A percentile compares a stretch with the other conserved stretches of the same genome.
These are phyloP conservation scores for Dipodomys spectabilis DNA, from an alignment of 2,113 vertebrate genomes.

Conservation along the genomic window DNA sequence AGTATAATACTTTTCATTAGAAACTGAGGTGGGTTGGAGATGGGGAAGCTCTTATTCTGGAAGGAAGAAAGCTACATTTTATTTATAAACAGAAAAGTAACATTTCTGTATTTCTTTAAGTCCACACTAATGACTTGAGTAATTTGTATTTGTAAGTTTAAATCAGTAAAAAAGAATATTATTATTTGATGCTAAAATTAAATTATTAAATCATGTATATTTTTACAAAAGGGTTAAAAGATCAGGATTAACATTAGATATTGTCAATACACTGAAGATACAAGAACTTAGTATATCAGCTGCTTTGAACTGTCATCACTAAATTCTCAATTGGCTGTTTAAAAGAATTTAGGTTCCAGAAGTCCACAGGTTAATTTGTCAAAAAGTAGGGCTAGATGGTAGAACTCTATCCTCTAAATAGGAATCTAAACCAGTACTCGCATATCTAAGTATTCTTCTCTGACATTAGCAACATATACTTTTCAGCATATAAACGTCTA, in stretches of 20 bases:
- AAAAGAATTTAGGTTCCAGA: constrained; percentile 31
- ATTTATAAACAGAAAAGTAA: constrained; percentile 61
- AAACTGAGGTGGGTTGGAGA: constrained; percentile 29
- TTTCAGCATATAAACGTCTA: constrained; percentile 33
- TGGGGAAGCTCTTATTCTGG: constrained; percentile 48
- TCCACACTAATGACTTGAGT: constrained; percentile 37
- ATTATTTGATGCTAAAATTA: constrained; percentile 43
- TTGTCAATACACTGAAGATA: constrained; percentile 48
- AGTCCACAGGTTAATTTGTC: constrained; percentile 31
- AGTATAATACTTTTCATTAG: constrained; percentile 71
- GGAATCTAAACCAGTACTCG: neutral
- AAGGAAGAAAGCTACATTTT: constrained; percentile 69
- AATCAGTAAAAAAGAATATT: constrained; percentile 7
- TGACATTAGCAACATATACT: neutral
- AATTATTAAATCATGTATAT: constrained; percentile 34
- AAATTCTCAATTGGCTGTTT: neutral
- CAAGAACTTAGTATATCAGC: neutral
- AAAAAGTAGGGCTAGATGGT: constrained; percentile 19
- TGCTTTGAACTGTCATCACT: constrained; percentile 42
- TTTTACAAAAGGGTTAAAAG: constrained; percentile 39
- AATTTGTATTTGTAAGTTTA: constrained; percentile 38
- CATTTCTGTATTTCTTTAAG: constrained; percentile 25
- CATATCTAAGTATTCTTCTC: neutral
- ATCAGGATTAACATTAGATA: constrained; percentile 54
- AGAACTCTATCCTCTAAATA: constrained; percentile 40